phyloP scores from a whole-genome alignment of 2,888 invertebrate genomes.

The Eupithecia abbreviata region DNA sequence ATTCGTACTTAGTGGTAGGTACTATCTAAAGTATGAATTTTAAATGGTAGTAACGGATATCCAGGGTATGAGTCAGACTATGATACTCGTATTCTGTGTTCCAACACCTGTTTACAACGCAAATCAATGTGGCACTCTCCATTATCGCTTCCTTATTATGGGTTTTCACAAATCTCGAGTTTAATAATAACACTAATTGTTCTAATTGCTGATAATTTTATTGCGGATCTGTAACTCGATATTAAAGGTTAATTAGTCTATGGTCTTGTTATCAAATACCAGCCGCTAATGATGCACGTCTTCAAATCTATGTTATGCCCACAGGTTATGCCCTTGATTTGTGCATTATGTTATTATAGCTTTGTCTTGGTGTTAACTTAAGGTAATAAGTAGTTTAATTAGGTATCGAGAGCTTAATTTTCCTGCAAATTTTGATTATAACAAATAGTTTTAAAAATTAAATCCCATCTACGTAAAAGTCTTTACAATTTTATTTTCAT shows the following conservation, averaged over 20 bases:
- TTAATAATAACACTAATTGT: slow-evolving; percentile 13
- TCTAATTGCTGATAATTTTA: slow-evolving; percentile 19
- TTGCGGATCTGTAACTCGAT: slow-evolving; percentile 22
- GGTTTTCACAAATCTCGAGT: background rate
- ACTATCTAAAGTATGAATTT: background rate
- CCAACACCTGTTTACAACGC: background rate
- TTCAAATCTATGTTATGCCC: background rate
- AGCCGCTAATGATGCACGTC: background rate
- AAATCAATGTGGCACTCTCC: background rate
- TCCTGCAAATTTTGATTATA: background rate
- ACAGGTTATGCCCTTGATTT: background rate
- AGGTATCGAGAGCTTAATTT: background rate
- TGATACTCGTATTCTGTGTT: background rate
- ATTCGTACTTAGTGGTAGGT: too few relatives aligned
- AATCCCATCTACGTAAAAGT: too few relatives aligned
- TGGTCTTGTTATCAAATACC: background rate
- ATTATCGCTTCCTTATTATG: background rate
- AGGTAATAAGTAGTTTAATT: background rate
- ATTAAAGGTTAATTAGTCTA: slow-evolving; percentile 11
- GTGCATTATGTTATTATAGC: background rate
- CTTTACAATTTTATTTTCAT: too few relatives aligned
- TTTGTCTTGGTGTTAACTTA: background rate
- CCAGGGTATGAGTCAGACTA: background rate
- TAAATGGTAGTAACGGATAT: background rate
- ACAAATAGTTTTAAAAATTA: too few relatives aligned